These are phyloP conservation scores for Pyxicephalus adspersus DNA, from an alignment of 2,113 vertebrate species.

Conservation along the genomic window DNA sequence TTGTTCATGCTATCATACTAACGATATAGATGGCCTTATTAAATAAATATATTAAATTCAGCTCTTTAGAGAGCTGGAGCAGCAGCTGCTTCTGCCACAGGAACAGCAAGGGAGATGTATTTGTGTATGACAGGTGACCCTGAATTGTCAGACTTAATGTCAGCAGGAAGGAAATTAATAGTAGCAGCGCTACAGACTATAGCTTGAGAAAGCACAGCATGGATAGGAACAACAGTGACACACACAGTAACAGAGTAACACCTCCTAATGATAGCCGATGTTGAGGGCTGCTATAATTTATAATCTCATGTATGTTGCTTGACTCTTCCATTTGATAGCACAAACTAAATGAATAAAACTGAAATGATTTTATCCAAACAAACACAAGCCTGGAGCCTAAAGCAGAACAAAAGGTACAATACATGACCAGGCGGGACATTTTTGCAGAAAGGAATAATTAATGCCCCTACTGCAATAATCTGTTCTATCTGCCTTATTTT, in stretches of 20 bases:
- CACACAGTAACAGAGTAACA: slow-evolving; percentile 15
- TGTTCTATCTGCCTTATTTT: too few species aligned
- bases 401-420: too few species aligned
- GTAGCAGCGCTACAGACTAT: slow-evolving; percentile 28
- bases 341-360: slow-evolving; percentile 14
- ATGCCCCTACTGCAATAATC: too few species aligned
- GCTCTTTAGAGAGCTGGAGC: slow-evolving; percentile 6
- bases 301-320: slow-evolving; percentile 23
- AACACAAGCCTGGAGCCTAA: too few species aligned
- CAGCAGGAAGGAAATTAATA: slow-evolving; percentile 47
- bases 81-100: slow-evolving; percentile 22
- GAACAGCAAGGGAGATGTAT: slow-evolving; percentile 31
- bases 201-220: slow-evolving; percentile 13
- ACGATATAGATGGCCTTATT: neutral
- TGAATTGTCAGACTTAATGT: slow-evolving; percentile 26
- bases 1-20: too few species aligned
- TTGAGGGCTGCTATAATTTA: slow-evolving; percentile 19
- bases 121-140: slow-evolving; percentile 37
- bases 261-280: slow-evolving; percentile 20
- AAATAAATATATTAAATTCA: neutral
- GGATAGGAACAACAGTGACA: slow-evolving; percentile 28
- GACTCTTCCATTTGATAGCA: slow-evolving; percentile 10
- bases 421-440: too few species aligned
- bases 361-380: too few species aligned
- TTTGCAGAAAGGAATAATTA: too few species aligned